Percentiles rank a stretch among this genome's conserved stretches.
These are phyloP conservation scores for Crotophaga sulcirostris DNA, from an alignment of 2,113 vertebrate species.

Conservation along the genomic window DNA sequence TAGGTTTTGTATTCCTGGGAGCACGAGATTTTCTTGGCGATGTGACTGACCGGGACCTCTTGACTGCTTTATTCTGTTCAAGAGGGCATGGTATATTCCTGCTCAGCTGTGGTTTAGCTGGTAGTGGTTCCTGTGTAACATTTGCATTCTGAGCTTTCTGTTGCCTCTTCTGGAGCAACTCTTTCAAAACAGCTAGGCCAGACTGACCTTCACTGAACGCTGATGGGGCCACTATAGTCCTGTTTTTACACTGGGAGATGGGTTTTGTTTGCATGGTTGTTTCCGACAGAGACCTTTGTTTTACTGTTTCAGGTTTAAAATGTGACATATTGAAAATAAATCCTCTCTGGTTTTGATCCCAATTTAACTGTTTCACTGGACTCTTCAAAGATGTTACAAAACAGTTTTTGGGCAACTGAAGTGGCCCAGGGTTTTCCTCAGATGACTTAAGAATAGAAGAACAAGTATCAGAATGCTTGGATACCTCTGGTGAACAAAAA, in stretches of 20 bases:
- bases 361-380: conserved; percentile 77
- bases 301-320: conserved; percentile 75
- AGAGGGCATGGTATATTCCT: conserved; percentile 59
- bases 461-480: conserved; percentile 71
- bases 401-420: conserved; percentile 72
- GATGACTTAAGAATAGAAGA: conserved; percentile 65
- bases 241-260: conserved; percentile 75
- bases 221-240: conserved; percentile 70
- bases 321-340: conserved; percentile 78
- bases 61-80: conserved; percentile 76
- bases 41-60: conserved; percentile 71
- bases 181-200: conserved; percentile 90
- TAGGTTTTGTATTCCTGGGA: conserved; percentile 77
- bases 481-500: conserved; percentile 65
- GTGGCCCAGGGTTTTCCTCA: conserved; percentile 71
- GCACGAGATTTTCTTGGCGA: conserved; percentile 82
- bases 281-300: conserved; percentile 71
- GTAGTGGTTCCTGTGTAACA: conserved; percentile 47
- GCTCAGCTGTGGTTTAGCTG: conserved; percentile 65
- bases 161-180: conserved; percentile 91
- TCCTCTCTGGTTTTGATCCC: conserved; percentile 77
- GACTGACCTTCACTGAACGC: conserved; percentile 82
- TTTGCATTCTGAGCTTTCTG: conserved; percentile 79
- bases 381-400: conserved; percentile 77
- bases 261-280: conserved; percentile 72